phyloP scores from a whole-genome alignment of 2,888 invertebrate genomes.

The Oscheius sp. region DNA sequence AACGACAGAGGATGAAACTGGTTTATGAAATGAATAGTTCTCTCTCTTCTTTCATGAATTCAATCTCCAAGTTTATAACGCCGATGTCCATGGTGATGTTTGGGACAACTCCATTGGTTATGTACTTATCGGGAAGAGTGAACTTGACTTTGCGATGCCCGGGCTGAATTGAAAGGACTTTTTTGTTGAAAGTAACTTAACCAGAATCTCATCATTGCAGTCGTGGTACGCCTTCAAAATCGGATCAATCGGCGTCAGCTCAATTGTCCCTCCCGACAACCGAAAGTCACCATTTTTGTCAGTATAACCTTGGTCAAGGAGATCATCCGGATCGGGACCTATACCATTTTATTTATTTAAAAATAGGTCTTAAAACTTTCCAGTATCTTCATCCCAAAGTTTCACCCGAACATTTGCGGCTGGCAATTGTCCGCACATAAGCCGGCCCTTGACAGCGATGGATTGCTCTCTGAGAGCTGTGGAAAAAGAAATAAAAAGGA shows the following conservation, averaged over 20 bases:
- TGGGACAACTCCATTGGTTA: slow-evolving; percentile 45
- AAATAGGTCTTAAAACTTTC: slow-evolving; percentile 11
- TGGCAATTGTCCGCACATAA: slow-evolving; percentile 50
- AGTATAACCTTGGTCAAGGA: slow-evolving; percentile 57
- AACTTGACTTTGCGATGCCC: slow-evolving; percentile 48
- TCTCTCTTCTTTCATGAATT: slow-evolving; percentile 21
- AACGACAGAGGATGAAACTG: not conserved
- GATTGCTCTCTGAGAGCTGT: slow-evolving; percentile 37
- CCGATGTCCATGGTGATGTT: slow-evolving; percentile 51
- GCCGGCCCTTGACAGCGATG: slow-evolving; percentile 44
- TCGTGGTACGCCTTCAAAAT: slow-evolving; percentile 58
- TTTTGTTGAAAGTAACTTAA: slow-evolving; percentile 4
- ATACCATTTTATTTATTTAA: not conserved
- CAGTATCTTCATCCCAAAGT: slow-evolving; percentile 59
- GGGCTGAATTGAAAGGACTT: slow-evolving; percentile 39
- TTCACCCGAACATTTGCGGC: slow-evolving; percentile 53
- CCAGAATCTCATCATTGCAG: slow-evolving; percentile 57
- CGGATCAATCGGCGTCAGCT: slow-evolving; percentile 58
- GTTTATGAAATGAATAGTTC: slow-evolving; percentile 15
- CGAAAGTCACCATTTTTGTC: slow-evolving; percentile 48
- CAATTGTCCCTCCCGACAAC: slow-evolving; percentile 49
- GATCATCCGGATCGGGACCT: slow-evolving; percentile 58
- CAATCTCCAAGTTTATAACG: slow-evolving; percentile 49
- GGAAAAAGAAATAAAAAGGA: not conserved
- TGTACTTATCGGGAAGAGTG: slow-evolving; percentile 48